Conservation (phyloP, 2,113 vertebrate genomes). For the Tautogolabrus adspersus region DNA sequence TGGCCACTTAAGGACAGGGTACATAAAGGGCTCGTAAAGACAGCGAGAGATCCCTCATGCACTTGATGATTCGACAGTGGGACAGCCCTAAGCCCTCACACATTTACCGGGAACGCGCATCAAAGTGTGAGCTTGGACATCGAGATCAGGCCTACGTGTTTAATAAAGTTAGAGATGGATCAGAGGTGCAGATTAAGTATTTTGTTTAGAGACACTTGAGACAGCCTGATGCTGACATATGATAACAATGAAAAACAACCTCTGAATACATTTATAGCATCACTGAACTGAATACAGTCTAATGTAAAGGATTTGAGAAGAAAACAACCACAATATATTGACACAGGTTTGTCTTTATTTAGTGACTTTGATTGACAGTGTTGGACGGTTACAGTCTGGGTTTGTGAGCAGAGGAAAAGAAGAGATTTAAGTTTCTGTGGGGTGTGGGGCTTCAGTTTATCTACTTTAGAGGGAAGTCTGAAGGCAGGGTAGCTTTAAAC, state of each 20-base stretch:
- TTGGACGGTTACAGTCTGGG: slow-evolving; percentile 41
- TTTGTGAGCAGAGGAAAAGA: slow-evolving; percentile 30
- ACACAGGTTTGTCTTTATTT: slow-evolving; percentile 71
- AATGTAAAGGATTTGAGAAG: neutral
- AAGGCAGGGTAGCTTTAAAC: neutral
- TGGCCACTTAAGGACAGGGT: too few species aligned
- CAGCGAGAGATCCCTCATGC: too few species aligned
- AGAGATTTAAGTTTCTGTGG: slow-evolving; percentile 22
- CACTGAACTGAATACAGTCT: neutral
- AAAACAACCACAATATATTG: slow-evolving; percentile 3
- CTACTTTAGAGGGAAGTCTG: neutral
- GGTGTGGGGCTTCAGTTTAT: neutral
- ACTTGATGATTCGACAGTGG: too few species aligned
- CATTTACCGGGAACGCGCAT: too few species aligned
- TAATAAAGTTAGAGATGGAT: too few species aligned
- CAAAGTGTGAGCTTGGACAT: too few species aligned
- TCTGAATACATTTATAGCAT: neutral
- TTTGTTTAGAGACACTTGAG: too few species aligned
- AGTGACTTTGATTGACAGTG: slow-evolving; percentile 44
- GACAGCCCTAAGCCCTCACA: too few species aligned
- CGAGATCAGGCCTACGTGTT: too few species aligned
- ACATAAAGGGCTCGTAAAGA: too few species aligned
- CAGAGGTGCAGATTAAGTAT: too few species aligned
- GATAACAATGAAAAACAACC: neutral
- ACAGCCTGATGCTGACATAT: too few species aligned